Base-by-base conservation (phyloP, 2,113 vertebrate genomes). In the Heterotis niloticus region DNA sequence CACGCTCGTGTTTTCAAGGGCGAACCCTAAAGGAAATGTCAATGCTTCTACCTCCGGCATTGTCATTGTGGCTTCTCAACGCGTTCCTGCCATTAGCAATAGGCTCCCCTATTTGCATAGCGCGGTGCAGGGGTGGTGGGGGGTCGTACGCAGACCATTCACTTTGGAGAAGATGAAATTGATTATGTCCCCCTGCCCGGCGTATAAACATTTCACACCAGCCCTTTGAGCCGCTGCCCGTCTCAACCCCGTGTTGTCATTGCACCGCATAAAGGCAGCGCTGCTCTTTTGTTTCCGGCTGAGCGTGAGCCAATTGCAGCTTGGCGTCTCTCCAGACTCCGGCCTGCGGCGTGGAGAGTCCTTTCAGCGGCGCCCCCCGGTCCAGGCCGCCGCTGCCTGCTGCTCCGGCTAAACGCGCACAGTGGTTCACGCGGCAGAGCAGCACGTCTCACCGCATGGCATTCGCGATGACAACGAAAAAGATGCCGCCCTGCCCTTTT, bases 281-380 rank as follows among this genome's bases (percentile, higher is more conserved):
- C 81, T 83, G 78, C 56, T 85, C 84, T 86, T 91, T 90, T 90
- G 89, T 89, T 88, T 83, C 82, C 78, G 76, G 18, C 34, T 77
- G 83, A 89, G 75, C 81, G 80, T 85, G 69, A 89, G 86, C 84
- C 75, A 83, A 88, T 88, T 82, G 82, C 80, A 34, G 14, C 81
- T 82, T 86, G 85, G 86, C 87, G 76, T 20, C 0, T 5, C 29
- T 84, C 87, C 88, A 84, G 81, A 77, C 75, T 60, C 76, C 78
- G 70, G 75, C 54, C 75, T 67, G 16, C 26, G 44, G 71, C 76
- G 83, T 77, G 81, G 80, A 81, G 81, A 77, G 78, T 56, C 34
- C 77, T 82, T 79, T 83, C 79, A 79, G 34, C 70, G 12, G 17
- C 44, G 52, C 24, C 79, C 79, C 29, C 28, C n/a, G 1, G 66